Base-by-base conservation (phyloP, 2,888 invertebrate genomes). In the Tenthredo amoena region DNA sequence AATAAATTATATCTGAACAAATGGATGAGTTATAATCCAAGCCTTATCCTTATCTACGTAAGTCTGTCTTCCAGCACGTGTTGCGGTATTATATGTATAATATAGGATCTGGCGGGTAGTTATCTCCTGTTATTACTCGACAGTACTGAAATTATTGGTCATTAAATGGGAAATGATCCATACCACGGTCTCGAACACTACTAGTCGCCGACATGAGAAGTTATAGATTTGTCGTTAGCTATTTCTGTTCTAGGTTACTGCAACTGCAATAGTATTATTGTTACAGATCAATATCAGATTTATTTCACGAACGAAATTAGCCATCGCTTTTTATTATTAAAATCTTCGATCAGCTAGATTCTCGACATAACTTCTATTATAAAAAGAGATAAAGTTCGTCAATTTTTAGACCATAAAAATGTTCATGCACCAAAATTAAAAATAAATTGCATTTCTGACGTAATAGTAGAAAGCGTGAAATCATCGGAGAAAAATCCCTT, bases 161-260 rank as follows among this genome's bases (percentile, higher is more conserved):
- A 77, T 77, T 50, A 77, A 47, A 50, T 50, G 12, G 18, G 18
- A 55, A 50, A 10, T 50, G 76, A 77, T 31, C 50, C 4, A 77
- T 55, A 50, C 55, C 18, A 55, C 72, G 7, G 43, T 26, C 34
- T n/a, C 34, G n/a, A 12, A 77, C 5, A 55, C 43, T 6, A 43
- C 21, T 15, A 31, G 77, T 77, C 50, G n/a, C 31, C n/a, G 26
- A 43, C 21, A 43, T 7, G 21, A 74, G 21, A 43, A 31, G 21
- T 43, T 74, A 74, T 21, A 31, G 26, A 74, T 74, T 40, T 26
- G 21, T 74, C 21, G 26, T 21, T 21, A 40, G 43, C 26, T 74
- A 74, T 74, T 74, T 68, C 7, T 68, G 68, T 68, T 68, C 68
- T 18, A 34, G 34, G 68, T 68, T 68, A 68, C 34, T 26, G 68